phyloP scores from a whole-genome alignment of 2,797 vertebrate genomes.

The Sardinella longiceps region DNA sequence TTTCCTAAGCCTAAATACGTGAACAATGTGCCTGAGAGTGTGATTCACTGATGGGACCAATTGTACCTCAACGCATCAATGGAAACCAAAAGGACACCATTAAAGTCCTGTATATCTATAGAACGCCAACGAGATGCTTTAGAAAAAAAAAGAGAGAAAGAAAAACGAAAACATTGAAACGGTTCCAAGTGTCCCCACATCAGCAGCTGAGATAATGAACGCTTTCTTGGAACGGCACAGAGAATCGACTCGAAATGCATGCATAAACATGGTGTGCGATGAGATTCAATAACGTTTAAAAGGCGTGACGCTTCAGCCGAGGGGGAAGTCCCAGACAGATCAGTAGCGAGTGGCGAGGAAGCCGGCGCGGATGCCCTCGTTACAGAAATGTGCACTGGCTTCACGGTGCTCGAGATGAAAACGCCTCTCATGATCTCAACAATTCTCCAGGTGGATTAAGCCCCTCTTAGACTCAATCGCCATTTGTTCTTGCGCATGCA shows the following conservation, averaged over 20 bases:
- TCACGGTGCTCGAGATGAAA: slow-evolving; percentile 56
- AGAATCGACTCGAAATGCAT: slow-evolving; percentile 52
- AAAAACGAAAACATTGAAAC: neutral
- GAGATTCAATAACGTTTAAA: slow-evolving; percentile 46
- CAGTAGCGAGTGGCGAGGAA: slow-evolving; percentile 36
- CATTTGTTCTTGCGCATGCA: neutral
- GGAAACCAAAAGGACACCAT: neutral
- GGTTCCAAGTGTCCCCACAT: neutral
- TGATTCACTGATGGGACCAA: neutral
- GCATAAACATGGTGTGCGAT: slow-evolving; percentile 53
- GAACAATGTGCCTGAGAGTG: neutral
- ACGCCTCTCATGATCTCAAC: slow-evolving; percentile 36
- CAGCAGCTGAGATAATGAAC: neutral
- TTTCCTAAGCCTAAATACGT: neutral
- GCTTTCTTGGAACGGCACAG: neutral
- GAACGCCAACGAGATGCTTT: neutral
- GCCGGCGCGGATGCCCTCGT: slow-evolving; percentile 55
- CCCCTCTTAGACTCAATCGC: neutral
- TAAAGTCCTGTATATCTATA: neutral
- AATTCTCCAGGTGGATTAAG: slow-evolving; percentile 21
- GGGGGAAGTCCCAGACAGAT: slow-evolving; percentile 55
- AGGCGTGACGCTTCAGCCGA: slow-evolving; percentile 41
- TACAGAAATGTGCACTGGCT: slow-evolving; percentile 59
- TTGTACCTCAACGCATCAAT: neutral
- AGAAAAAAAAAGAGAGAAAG: neutral